phyloP scores from a whole-genome alignment of 2,797 vertebrate species.

The Crypturellus tataupa region DNA sequence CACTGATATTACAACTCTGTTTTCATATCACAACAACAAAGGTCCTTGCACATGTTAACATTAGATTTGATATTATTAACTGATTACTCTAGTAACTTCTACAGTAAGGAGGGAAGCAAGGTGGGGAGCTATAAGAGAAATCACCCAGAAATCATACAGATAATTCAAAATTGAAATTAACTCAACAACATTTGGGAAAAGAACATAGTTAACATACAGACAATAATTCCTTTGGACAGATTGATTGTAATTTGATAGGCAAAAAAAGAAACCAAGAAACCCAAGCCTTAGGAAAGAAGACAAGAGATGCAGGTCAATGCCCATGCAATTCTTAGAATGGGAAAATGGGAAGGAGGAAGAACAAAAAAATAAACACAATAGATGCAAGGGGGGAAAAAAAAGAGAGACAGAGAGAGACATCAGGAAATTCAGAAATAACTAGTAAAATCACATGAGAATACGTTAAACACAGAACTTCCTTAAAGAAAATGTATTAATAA shows the following conservation, averaged over 20 bases:
- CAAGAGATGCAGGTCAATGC: not conserved
- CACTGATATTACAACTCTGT: not conserved
- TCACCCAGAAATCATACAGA: not conserved
- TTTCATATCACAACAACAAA: not conserved
- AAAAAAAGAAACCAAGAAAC: not conserved
- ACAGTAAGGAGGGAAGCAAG: not conserved
- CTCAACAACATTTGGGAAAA: fast-evolving
- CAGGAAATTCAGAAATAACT: not conserved
- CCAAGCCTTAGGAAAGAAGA: not conserved
- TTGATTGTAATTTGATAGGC: not conserved
- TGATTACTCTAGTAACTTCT: not conserved
- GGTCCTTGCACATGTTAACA: not conserved
- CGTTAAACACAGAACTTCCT: not conserved
- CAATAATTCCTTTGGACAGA: not conserved
- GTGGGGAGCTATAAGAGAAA: not conserved
- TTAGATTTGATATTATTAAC: not conserved
- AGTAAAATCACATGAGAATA: not conserved
- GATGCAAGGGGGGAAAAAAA: too few relatives aligned
- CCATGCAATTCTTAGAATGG: not conserved
- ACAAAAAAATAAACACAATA: not conserved
- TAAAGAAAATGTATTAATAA: not conserved
- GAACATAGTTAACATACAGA: not conserved
- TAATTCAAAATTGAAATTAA: not conserved
- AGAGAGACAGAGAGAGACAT: not conserved
- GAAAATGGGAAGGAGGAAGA: not conserved